Conservation (phyloP, 2,113 vertebrate genomes). For the Naja naja region DNA sequence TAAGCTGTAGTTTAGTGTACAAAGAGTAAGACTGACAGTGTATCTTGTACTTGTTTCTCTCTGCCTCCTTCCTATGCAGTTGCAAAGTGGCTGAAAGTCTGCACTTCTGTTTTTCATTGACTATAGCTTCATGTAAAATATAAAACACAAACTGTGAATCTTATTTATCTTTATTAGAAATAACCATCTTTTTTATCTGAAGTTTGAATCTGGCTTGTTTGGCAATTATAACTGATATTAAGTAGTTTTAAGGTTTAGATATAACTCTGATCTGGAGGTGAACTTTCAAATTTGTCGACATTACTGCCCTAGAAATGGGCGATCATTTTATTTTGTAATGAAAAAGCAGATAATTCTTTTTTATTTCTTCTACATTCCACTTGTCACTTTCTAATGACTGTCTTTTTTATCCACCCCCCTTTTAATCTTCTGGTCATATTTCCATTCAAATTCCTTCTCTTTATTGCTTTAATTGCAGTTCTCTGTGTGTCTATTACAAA, state of each 20-base stretch:
- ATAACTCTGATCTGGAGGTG: not conserved
- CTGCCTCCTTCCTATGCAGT: not conserved
- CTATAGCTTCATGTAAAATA: not conserved
- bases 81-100: too few species aligned
- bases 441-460: not conserved
- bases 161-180: not conserved
- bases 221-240: not conserved
- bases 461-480: not conserved
- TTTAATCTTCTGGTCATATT: not conserved
- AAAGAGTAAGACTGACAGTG: not conserved
- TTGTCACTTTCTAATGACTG: not conserved
- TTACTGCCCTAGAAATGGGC: not conserved
- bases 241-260: not conserved
- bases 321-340: not conserved
- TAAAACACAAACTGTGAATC: not conserved
- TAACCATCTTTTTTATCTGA: not conserved
- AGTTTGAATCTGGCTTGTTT: not conserved
- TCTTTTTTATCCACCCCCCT: not conserved
- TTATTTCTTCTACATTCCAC: not conserved
- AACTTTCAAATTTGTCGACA: not conserved
- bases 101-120: not conserved
- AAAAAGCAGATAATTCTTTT: not conserved
- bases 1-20: not conserved
- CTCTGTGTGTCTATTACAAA: not conserved
- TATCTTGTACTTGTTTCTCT: not conserved